Conservation (phyloP, 2,113 vertebrate species). For the Felis chaus region DNA sequence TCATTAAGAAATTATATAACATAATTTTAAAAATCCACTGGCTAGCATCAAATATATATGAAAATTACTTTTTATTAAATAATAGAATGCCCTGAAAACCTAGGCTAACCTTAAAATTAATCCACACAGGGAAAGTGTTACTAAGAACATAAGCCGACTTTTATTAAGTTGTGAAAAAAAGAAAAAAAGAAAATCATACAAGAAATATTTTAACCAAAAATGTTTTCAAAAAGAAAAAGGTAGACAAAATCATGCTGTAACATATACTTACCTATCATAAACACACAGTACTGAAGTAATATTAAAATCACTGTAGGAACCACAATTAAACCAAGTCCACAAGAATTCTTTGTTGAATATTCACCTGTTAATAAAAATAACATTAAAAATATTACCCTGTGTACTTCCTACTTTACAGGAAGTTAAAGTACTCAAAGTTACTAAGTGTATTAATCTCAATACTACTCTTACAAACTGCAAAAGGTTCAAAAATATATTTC, state of each 20-base stretch:
- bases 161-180: not conserved
- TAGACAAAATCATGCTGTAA: not conserved
- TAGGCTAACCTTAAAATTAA: constrained; percentile 44
- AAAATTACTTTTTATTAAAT: constrained; percentile 48
- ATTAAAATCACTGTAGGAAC: constrained; percentile 79
- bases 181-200: not conserved
- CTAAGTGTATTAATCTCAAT: not conserved
- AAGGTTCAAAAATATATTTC: not conserved
- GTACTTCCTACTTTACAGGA: not conserved
- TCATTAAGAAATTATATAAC: constrained; percentile 32
- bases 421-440: constrained; percentile 15
- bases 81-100: constrained; percentile 1
- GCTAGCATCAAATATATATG: not conserved
- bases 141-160: constrained; percentile 32
- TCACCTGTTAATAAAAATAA: constrained; percentile 78
- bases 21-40: constrained; percentile 22
- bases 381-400: constrained; percentile 21
- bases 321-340: constrained; percentile 83
- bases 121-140: not conserved
- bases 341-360: constrained; percentile 70
- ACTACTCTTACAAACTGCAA: not conserved
- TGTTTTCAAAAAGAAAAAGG: constrained; percentile 22
- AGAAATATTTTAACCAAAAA: constrained; percentile 40
- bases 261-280: constrained; percentile 82
- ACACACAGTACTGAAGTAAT: constrained; percentile 80